phyloP scores from a whole-genome alignment of 2,113 vertebrate genomes.

The Calyptomena viridis region DNA sequence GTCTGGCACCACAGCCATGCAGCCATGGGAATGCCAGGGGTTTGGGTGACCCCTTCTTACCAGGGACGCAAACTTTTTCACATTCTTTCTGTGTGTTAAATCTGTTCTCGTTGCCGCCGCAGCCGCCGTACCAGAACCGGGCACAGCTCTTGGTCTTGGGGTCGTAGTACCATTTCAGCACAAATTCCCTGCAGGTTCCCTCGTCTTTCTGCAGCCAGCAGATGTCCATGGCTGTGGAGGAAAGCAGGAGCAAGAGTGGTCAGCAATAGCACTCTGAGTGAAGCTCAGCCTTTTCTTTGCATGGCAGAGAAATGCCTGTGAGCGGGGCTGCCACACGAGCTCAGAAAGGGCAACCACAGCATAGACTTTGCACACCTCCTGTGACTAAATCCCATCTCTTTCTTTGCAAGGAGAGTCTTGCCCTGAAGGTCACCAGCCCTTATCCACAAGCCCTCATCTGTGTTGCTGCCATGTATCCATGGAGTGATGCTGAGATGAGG shows the following conservation, averaged over 20 bases:
- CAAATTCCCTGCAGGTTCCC: slow-evolving; percentile 83
- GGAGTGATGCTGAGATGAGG: background rate
- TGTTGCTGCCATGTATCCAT: background rate
- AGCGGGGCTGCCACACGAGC: background rate
- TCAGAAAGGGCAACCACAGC: background rate
- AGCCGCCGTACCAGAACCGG: slow-evolving; percentile 94
- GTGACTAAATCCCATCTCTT: background rate
- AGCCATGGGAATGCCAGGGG: background rate
- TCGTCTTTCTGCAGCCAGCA: slow-evolving; percentile 83
- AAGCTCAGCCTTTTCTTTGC: background rate
- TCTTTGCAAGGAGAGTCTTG: background rate
- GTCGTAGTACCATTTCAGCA: slow-evolving; percentile 88
- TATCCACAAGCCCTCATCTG: background rate
- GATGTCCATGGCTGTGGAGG: slow-evolving; percentile 61
- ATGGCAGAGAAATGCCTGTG: background rate
- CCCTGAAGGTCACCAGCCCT: background rate
- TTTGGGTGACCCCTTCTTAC: slow-evolving; percentile 61
- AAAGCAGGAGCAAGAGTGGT: background rate
- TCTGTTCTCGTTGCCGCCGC: slow-evolving; percentile 89
- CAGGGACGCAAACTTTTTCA: slow-evolving; percentile 80
- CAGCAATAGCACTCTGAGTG: background rate
- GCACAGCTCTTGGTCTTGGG: slow-evolving; percentile 75
- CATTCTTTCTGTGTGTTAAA: slow-evolving; percentile 87
- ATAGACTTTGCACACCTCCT: background rate
- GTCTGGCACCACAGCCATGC: background rate